A percentile compares a stretch with the other conserved stretches of the same genome.
Evolutionary conservation across 2,113 vertebrate genomes (phyloP).

Genomic region (Epinephelus moara): DNA sequence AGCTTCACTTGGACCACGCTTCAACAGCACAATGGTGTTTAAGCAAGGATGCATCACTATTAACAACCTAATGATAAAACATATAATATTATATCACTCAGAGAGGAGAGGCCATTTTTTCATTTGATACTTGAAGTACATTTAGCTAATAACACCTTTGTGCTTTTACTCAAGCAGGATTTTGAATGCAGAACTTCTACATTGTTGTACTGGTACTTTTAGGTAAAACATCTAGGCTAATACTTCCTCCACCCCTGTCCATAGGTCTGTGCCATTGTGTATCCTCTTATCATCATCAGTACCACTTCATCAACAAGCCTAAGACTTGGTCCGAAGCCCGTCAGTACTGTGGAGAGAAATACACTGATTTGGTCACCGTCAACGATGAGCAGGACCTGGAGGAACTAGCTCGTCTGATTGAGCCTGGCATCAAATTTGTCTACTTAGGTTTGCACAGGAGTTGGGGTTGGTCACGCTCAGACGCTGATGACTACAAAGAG

Average conservation of each 20-base stretch:
- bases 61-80: too few species aligned
- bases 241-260: neutral
- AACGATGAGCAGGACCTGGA: neutral
- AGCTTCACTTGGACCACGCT: too few species aligned
- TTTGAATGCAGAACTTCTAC: too few species aligned
- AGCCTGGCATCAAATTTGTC: rapidly evolving
- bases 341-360: neutral
- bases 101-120: too few species aligned
- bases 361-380: constrained; percentile 27
- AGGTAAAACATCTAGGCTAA: too few species aligned
- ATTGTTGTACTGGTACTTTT: too few species aligned
- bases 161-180: too few species aligned
- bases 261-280: neutral
- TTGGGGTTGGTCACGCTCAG: constrained; percentile 5
- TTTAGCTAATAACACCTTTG: too few species aligned
- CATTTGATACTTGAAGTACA: too few species aligned
- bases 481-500: neutral
- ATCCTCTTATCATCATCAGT: neutral
- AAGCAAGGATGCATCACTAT: too few species aligned
- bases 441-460: constrained; percentile 22
- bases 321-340: neutral
- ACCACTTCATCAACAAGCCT: neutral
- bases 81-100: too few species aligned
- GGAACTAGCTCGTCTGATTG: neutral
- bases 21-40: too few species aligned